Evolutionary conservation across 2,113 vertebrate genomes (phyloP), one percentile per base, ranked within the genome.

Genomic region (Sitta europaea): DNA sequence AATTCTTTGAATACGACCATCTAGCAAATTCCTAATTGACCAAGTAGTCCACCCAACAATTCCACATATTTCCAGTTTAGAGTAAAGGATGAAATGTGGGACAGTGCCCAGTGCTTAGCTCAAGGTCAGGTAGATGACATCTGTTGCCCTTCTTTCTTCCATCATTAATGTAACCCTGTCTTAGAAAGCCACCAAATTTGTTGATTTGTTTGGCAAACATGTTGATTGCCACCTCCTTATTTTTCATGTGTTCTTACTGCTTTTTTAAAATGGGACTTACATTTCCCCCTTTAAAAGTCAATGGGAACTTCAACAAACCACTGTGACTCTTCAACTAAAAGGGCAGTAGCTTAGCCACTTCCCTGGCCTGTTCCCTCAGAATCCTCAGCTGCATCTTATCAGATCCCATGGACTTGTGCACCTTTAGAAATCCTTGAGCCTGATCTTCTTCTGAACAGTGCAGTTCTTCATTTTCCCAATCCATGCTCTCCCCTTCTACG

Each of bases 261-360:
- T 29, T 48, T n/a, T 74, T n/a, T n/a, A 2, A 40, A 55, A 23
- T 40, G 2, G 1, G 29, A 15, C 3, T 8, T 16, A 6, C 6
- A 29, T 57, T 47, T 42, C 11, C 31, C 25, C 8, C 35, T 85
- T 50, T 42, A 21, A 13, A 20, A 55, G 19, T 31, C 36, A 43
- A 21, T 25, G 23, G 16, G 19, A 66, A 35, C 51, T 50, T 57
- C 50, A n/a, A 14, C 42, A 75, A 42, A 35, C 45, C 2, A 1
- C 20, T 0, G 3, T 29, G 25, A 31, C 25, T 58, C 43, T 75
- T 75, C 43, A 35, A 22, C 22, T 35, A 2, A 23, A 50, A 17
- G 16, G 11, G 8, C 8, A 20, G 35, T 40, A 38, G 3, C 12
- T 40, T 20, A 40, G 29, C 5, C 21, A 14, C 16, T 31, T 66